Evolutionary conservation across 2,888 invertebrate species (phyloP), one percentile per base, ranked within the genome.

Genomic region (Trileptium ribeirensis): DNA sequence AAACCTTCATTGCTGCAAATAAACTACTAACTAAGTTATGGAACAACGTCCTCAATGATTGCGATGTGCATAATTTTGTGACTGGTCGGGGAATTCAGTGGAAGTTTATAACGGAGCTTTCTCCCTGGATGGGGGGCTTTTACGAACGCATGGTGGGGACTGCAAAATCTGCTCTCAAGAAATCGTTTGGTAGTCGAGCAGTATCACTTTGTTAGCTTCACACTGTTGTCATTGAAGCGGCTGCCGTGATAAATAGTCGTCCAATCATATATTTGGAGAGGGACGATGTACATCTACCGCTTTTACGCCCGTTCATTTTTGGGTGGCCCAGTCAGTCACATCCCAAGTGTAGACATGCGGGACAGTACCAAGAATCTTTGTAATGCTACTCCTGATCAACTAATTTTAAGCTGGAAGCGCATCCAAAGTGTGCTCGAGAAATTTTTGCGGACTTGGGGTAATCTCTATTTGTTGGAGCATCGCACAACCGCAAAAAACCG

Each of bases 1-100:
- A 87, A 0, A 89, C 89, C 82, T 90, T 90, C 83, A 24, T 51
- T 24, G 51, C 51, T 8, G 51, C 51, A 51, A 51, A 51, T 51
- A 15, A 8, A 15, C 8, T 24, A 24, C 24, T 51, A 15, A 15
- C 51, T 51, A 83, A 86, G 0, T 87, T 89, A 0, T 33, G 33
- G 70, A 15, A 8, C 31, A 19, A 8, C n/a, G 70, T 70, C 3
- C 36, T 70, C 3, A 8, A 36, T 36, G 19, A 70, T 70, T n/a
- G 8, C 8, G 31, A 29, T 36, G 36, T 70, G 8, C 8, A 33
- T 19, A n/a, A 70, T 31, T 70, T 70, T n/a, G 36, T 15, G 3
- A n/a, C 70, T 70, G 36, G 8, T 8, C 3, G 36, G 8, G 70
- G 70, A 29, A 31, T 70, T 19, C 8, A 70, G 33, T 70, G 70